phyloP scores from a whole-genome alignment of 2,888 invertebrate genomes.

The Mylabris sibirica region DNA sequence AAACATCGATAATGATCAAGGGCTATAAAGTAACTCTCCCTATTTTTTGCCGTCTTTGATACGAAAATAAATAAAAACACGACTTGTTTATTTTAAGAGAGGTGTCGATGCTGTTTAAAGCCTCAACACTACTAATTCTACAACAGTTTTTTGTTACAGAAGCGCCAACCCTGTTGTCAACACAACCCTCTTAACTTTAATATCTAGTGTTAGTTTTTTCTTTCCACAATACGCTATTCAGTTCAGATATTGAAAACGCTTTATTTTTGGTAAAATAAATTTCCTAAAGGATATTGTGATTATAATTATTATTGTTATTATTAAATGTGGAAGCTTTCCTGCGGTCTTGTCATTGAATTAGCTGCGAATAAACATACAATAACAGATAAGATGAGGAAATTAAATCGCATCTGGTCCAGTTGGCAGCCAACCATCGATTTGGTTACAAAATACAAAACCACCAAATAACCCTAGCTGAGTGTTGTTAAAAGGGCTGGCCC shows the following conservation, averaged over 20 bases:
- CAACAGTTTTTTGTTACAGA: slow-evolving; percentile 34
- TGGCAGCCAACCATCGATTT: slow-evolving; percentile 38
- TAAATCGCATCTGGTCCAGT: slow-evolving; percentile 49
- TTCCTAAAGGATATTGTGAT: no score
- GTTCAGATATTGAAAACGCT: no score
- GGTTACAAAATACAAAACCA: slow-evolving; percentile 42
- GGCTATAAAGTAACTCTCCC: slow-evolving; percentile 39
- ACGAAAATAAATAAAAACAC: slow-evolving; percentile 40
- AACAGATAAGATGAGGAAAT: slow-evolving; percentile 45
- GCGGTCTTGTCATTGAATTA: slow-evolving; percentile 46
- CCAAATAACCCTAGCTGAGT: slow-evolving; percentile 38
- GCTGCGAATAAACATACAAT: slow-evolving; percentile 45
- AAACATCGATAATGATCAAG: slow-evolving; percentile 48
- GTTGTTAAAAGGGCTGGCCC: slow-evolving; percentile 36
- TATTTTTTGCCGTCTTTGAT: slow-evolving; percentile 17
- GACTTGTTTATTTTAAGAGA: slow-evolving; percentile 41
- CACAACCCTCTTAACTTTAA: background rate
- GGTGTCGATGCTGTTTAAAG: slow-evolving; percentile 37
- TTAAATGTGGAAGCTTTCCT: slow-evolving; percentile 20
- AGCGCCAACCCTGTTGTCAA: background rate
- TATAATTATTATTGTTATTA: no score
- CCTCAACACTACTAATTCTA: slow-evolving; percentile 41
- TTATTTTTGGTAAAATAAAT: no score
- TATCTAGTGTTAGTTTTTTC: background rate
- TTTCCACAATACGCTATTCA: no score